Evolutionary conservation across 1,140 invertebrate genomes (phyloP), one percentile per base, ranked within the genome.

Genomic region (Globodera ellingtonae): DNA sequence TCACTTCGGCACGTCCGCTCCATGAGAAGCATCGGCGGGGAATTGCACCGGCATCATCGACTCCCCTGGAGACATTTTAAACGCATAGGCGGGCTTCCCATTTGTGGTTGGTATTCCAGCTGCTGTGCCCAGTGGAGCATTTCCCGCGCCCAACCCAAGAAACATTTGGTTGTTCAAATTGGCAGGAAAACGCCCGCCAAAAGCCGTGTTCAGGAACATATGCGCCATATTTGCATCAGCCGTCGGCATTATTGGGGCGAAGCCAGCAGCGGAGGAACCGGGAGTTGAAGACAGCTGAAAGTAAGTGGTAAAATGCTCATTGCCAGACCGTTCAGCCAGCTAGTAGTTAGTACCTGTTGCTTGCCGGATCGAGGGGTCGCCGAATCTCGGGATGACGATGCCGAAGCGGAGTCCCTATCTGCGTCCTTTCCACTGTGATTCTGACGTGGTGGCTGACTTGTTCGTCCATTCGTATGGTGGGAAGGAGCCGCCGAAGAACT

Each of bases 1-100:
- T 89, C 95, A 94, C 79, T 95, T 92, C 3, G 96, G 96, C 88
- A 98, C 95, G 10, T 96, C 96, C 21, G 95, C 93, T 44, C 94
- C 95, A 78, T 94, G 93, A 47, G 97, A 91, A 62, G 95, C 96
- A 91, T 98, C 96, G 47, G 94, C 93, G n/a, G 96, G 96, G 90
- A 98, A 98, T 70, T 94, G 94, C 69, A 97, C 95, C 9, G 96
- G 95, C 24, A 88, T 95, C 94, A 89, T 94, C 89, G 15, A 91
- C 94, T 88, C 94, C 94, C 83, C 93, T 94, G 91, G 93, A 24
- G 50, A 24, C 48, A 80, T 18, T 90, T 96, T 95, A 91, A 95
- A 97, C 82, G 95, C 95, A 91, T 97, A 97, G 46, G 95, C 94
- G 10, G 88, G 83, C 71, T 88, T 83, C 59, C 83, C 84, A 72